phyloP scores from a whole-genome alignment of 1,140 invertebrate species.

The Armadillidium nasatum region DNA sequence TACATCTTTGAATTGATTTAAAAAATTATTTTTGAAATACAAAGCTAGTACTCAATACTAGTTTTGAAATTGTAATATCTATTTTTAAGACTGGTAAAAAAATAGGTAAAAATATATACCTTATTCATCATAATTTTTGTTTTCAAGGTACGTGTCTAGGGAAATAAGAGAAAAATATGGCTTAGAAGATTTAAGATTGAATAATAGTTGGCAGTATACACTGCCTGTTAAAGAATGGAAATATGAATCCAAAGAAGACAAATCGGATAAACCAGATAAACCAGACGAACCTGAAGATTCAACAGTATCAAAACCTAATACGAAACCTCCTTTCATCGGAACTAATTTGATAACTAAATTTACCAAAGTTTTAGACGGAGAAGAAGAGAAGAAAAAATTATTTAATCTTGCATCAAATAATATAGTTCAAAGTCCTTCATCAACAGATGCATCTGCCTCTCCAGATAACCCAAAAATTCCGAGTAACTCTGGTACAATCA shows the following conservation, averaged over 20 bases:
- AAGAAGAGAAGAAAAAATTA: slow-evolving; percentile 49
- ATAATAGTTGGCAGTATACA: slow-evolving; percentile 52
- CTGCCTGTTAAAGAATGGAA: slow-evolving; percentile 13
- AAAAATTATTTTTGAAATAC: background rate
- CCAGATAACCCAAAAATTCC: background rate
- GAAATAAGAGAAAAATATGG: slow-evolving; percentile 54
- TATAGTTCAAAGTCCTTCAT: background rate
- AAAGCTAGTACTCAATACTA: too few species aligned
- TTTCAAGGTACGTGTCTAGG: slow-evolving; percentile 30
- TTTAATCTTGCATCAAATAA: background rate
- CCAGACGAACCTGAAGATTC: background rate
- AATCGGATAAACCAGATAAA: background rate
- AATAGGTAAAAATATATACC: too few species aligned
- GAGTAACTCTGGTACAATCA: background rate
- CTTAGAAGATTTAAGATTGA: slow-evolving; percentile 54
- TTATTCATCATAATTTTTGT: too few species aligned
- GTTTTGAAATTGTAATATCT: too few species aligned
- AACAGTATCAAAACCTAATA: slow-evolving; percentile 3
- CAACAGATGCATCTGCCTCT: background rate
- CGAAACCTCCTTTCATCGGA: background rate
- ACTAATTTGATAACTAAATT: slow-evolving; percentile 56
- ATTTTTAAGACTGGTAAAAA: too few species aligned
- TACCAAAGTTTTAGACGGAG: slow-evolving; percentile 55
- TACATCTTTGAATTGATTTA: background rate
- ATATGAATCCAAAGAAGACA: background rate